phyloP scores from a whole-genome alignment of 2,113 vertebrate genomes.

The Pedetes capensis region DNA sequence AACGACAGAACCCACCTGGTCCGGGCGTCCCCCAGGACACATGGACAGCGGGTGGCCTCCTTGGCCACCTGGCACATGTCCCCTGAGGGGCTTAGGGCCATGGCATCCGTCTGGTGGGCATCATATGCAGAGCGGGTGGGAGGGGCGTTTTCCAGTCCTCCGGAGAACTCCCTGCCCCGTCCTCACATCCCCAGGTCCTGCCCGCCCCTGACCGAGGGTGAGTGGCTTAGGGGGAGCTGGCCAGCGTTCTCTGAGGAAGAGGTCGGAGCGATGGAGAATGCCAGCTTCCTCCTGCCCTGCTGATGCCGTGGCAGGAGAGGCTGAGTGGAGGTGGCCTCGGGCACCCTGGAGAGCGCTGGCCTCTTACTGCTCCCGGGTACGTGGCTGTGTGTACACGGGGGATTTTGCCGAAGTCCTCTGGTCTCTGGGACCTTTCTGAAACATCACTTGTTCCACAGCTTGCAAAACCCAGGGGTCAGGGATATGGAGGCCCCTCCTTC shows the following conservation, averaged over 20 bases:
- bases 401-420: neutral
- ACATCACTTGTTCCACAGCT: neutral
- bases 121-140: accelerated
- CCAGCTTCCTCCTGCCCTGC: neutral
- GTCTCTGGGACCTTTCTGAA: neutral
- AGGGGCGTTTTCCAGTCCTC: neutral
- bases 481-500: accelerated
- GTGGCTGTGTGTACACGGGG: neutral
- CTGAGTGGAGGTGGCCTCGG: neutral
- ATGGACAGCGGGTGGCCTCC: neutral
- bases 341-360: neutral
- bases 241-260: neutral
- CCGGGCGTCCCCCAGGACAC: too few species aligned
- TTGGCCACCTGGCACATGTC: accelerated
- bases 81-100: neutral
- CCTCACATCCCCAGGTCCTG: neutral
- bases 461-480: accelerated
- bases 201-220: accelerated
- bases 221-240: neutral
- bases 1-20: neutral
- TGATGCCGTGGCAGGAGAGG: neutral
- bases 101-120: neutral
- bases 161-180: accelerated
- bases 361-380: accelerated
- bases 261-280: neutral